Base-by-base conservation (phyloP, 2,113 vertebrate genomes). In the Pelecanus crispus region DNA sequence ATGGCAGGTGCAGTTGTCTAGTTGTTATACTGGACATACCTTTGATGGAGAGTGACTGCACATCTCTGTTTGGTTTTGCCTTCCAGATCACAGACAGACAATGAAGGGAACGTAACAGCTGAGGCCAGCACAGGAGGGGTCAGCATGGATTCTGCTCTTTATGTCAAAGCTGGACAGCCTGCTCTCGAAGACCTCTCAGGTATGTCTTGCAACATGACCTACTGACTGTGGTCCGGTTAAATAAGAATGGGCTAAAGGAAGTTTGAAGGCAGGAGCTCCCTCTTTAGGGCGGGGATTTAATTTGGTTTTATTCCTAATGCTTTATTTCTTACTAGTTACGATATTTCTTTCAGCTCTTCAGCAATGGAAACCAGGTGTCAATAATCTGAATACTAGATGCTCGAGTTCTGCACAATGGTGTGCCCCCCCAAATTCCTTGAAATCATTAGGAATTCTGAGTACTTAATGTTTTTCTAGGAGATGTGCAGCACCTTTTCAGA, bases 81-180 rank as follows among this genome's bases (percentile, higher is more conserved):
- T 92, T 86, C 90, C 97, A 99, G 99, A 97, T 99, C 99, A 31
- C 99, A 99, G 98, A 99, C 98, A 34, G 99, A 99, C 95, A 97
- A 97, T 13, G 99, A 99, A 80, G 99, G 99, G 75, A 98, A 98
- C 4, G 96, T 98, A 15, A 98, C 98, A 56, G 95, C 97, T 1
- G 99, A 99, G 96, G 96, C 94, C 61, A 95, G 98, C 95, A 98
- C 98, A 10, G 98, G 98, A 47, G 98, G 98, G 68, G 86, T 98
- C 96, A 97, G 95, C 65, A 97, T 98, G 97, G 99, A 99, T 93
- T 96, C 98, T 49, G 87, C 97, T 79, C 98, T 98, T 85, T 99
- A 98, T 96, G 98, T 97, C 95, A 99, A 99, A 98, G 98, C 96
- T 94, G 98, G 97, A 97, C 99, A 99, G 96, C 96, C 99, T 31